A percentile compares a stretch with the other conserved stretches of the same genome.
These are phyloP conservation scores for Mythimna pallens DNA, from an alignment of 2,888 invertebrate species.

Conservation along the genomic window DNA sequence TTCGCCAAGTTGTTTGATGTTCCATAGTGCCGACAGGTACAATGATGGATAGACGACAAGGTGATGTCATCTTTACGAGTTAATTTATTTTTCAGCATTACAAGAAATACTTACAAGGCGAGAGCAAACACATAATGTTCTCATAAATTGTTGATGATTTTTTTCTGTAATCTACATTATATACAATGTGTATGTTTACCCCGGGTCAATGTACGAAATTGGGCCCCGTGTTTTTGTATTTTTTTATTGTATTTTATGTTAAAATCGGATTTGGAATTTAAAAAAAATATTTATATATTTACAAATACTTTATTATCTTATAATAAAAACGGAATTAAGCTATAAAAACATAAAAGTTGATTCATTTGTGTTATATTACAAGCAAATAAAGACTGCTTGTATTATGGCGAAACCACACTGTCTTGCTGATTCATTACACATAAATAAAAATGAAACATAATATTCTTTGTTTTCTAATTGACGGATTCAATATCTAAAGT, in stretches of 20 bases:
- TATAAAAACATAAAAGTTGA: slow-evolving; percentile 54
- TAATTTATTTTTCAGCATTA: background rate
- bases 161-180: no score
- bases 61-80: background rate
- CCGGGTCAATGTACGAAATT: no score
- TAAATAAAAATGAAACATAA: slow-evolving; percentile 39
- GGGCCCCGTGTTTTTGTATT: no score
- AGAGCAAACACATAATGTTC: background rate
- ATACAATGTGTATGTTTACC: no score
- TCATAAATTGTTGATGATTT: no score
- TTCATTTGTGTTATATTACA: slow-evolving; percentile 46
- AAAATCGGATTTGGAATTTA: background rate
- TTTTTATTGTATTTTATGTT: no score
- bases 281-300: background rate
- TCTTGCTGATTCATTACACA: slow-evolving; percentile 16
- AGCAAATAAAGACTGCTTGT: slow-evolving; percentile 47
- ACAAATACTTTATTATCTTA: slow-evolving; percentile 66
- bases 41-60: slow-evolving; percentile 19
- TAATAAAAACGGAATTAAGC: slow-evolving; percentile 60
- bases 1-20: slow-evolving; percentile 44
- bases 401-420: slow-evolving; percentile 46
- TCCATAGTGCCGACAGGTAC: slow-evolving; percentile 4
- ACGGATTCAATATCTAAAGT: slow-evolving; percentile 50
- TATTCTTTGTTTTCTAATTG: slow-evolving; percentile 48
- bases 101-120: background rate